Evolutionary conservation across 1,140 invertebrate genomes (phyloP), one percentile per base, ranked within the genome.

Genomic region (Acyrthosiphon pisum): DNA sequence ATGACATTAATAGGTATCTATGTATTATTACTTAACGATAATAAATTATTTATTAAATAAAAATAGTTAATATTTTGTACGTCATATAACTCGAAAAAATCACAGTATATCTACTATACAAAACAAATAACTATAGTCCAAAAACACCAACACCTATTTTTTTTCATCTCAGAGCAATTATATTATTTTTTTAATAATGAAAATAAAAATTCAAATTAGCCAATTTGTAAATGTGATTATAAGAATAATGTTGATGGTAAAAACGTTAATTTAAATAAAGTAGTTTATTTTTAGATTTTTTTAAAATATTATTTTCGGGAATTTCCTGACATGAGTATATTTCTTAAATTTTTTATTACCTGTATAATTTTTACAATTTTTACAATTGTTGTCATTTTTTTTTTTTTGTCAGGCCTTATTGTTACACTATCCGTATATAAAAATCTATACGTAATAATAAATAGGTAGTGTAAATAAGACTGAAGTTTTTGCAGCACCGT

Each of bases 1-100:
- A n/a, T n/a, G 14, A 35, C 6, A n/a, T 11, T 50, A 76, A 68
- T 2, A 11, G 30, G 26, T 60, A 60, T 60, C 56, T 60, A 60
- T 60, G 3, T 14, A 68, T 68, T n/a, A 68, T 68, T n/a, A 68
- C 60, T 68, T 14, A n/a, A 68, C 30, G 9, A 11, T n/a, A n/a
- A 53, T 53, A 53, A 53, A 68, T n/a, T 68, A 68, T n/a, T n/a
- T n/a, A n/a, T n/a, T 68, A n/a, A n/a, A 68, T n/a, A 76, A 76
- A 76, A 76, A n/a, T 76, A 6, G 11, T 18, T 18, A 35, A 60
- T 30, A 60, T 60, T 60, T 30, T 60, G 9, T 30, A 30, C 56
- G n/a, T n/a, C n/a, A 14, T 30, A 26, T 0, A 50, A 14, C 2
- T 30, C 30, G 9, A 9, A 30, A 56, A 23, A 14, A 68, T 4